A percentile compares a stretch with the other conserved stretches of the same genome.
phyloP scores from a whole-genome alignment of 92 coral and sea anemone species.

The Siderastrea radians region DNA sequence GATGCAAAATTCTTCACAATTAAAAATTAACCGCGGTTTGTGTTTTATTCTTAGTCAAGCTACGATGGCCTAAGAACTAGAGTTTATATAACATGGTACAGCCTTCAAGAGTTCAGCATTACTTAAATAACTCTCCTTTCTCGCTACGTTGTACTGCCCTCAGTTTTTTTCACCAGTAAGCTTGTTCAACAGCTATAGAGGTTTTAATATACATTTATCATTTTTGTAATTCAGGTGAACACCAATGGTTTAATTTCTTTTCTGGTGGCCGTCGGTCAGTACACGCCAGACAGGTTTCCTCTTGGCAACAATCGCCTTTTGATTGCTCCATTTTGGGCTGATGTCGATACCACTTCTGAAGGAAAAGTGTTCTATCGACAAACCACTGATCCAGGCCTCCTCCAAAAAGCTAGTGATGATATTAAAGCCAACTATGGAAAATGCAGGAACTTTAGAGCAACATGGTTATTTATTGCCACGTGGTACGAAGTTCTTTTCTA shows the following conservation, averaged over 20 bases:
- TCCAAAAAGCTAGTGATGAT: conserved; percentile 65
- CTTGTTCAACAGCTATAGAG: too few species aligned
- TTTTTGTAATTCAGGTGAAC: conserved; percentile 42
- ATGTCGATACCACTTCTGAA: conserved; percentile 68
- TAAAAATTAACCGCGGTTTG: too few species aligned
- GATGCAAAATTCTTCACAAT: too few species aligned
- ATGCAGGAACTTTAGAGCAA: conserved; percentile 60
- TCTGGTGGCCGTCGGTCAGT: conserved; percentile 33
- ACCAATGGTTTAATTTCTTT: conserved; percentile 77
- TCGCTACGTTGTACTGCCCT: too few species aligned
- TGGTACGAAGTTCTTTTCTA: conserved; percentile 69
- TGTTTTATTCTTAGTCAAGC: too few species aligned
- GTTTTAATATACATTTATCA: too few species aligned
- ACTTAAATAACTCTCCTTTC: too few species aligned
- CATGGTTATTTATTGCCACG: too few species aligned
- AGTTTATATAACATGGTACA: too few species aligned
- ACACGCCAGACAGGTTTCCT: conserved; percentile 72
- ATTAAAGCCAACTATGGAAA: conserved; percentile 53
- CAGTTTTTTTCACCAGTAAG: too few species aligned
- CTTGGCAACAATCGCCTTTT: conserved; percentile 55
- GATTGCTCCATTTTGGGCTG: conserved; percentile 86
- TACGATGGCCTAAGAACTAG: too few species aligned
- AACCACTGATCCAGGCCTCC: conserved; percentile 43
- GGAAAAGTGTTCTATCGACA: conserved; percentile 79
- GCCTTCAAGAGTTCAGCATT: too few species aligned